A percentile compares a stretch with the other conserved stretches of the same genome.
Evolutionary conservation across 2,888 invertebrate genomes (phyloP).

Genomic region (Melolontha melolontha): DNA sequence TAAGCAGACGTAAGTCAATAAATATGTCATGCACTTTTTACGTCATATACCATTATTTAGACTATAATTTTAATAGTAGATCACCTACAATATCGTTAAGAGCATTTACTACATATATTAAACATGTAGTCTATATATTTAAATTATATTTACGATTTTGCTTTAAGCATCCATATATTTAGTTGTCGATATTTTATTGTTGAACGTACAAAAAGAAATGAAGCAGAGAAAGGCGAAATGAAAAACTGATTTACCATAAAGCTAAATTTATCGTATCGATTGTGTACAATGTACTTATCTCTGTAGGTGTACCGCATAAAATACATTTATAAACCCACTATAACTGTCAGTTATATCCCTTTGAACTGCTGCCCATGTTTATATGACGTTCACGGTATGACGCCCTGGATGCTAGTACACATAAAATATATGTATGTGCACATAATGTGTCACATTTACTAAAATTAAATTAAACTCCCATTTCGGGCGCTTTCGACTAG

Average conservation of each 20-base stretch:
- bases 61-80: too few species aligned
- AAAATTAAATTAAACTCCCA: conserved; percentile 23
- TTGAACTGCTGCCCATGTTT: conserved; percentile 21
- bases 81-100: too few species aligned
- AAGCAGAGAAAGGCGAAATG: conserved; percentile 1
- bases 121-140: too few species aligned
- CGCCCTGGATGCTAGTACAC: not conserved
- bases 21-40: not conserved
- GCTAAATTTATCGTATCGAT: conserved; percentile 27
- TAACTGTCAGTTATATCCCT: conserved; percentile 24
- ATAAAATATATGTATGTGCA: not conserved
- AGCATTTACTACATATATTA: too few species aligned
- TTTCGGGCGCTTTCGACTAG: conserved; percentile 15
- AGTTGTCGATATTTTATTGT: conserved; percentile 13
- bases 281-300: conserved; percentile 13
- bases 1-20: too few species aligned
- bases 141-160: too few species aligned
- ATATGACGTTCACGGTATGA: not conserved
- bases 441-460: conserved; percentile 13
- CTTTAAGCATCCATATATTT: not conserved
- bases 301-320: conserved; percentile 30
- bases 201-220: conserved; percentile 1
- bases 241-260: conserved; percentile 19
- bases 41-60: too few species aligned
- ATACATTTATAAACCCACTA: conserved; percentile 25